Evolutionary conservation across 2,888 invertebrate species (phyloP).

Genomic region (Xestia xanthographa): DNA sequence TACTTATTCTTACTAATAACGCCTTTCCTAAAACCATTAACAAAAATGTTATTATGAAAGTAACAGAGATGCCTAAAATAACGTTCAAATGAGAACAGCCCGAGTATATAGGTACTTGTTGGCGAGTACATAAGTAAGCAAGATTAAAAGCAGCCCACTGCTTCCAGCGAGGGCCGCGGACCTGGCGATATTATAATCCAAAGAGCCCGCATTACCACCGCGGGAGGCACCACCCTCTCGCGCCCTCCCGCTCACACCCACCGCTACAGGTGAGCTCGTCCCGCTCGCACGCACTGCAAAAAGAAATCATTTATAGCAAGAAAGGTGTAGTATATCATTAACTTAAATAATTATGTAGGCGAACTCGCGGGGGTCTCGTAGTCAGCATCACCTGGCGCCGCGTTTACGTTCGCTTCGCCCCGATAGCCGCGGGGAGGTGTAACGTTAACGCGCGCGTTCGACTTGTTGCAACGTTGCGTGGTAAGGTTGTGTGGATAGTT

Average conservation of each 20-base stretch:
- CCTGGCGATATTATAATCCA: conserved; percentile 75
- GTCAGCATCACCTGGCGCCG: conserved; percentile 53
- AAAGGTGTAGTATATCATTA: conserved; percentile 89
- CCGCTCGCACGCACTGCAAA: conserved; percentile 74
- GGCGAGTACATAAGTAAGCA: conserved; percentile 79
- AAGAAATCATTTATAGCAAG: conserved; percentile 85
- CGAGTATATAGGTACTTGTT: conserved; percentile 59
- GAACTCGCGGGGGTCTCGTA: conserved; percentile 68
- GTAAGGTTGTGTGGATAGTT: conserved; percentile 77
- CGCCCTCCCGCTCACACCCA: conserved; percentile 65
- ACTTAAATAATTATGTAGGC: conserved; percentile 88
- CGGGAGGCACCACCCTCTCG: conserved; percentile 78
- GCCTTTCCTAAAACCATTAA: not conserved
- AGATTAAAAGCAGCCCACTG: conserved; percentile 82
- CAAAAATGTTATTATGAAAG: conserved; percentile 40
- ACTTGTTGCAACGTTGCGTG: conserved; percentile 46
- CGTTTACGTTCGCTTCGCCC: conserved; percentile 67
- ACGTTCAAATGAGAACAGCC: conserved; percentile 60
- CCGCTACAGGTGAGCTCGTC: conserved; percentile 54
- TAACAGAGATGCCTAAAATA: conserved; percentile 50
- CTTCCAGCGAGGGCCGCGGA: conserved; percentile 75
- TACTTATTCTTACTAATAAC: not conserved
- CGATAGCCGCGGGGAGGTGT: conserved; percentile 26
- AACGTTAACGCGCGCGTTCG: conserved; percentile 70
- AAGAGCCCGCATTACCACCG: conserved; percentile 69